Percentiles rank a stretch among this genome's conserved stretches.
Conservation (phyloP, 2,888 invertebrate species). For the Andrena hattorfiana region DNA sequence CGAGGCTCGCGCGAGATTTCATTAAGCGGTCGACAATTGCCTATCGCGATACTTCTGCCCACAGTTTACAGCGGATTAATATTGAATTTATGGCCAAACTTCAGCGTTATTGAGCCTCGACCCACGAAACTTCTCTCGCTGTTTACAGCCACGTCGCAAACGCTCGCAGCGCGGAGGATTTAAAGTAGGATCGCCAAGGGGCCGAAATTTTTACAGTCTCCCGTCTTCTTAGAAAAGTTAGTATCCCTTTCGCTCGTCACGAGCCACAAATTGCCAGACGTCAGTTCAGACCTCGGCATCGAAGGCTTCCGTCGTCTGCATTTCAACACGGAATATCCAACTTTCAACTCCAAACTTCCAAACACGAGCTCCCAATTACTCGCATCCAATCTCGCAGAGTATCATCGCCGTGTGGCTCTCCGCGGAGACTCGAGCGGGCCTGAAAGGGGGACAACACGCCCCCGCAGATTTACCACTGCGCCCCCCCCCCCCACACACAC, state of each 20-base stretch:
- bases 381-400: too few species aligned
- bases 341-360: too few species aligned
- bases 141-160: slow-evolving; percentile 58
- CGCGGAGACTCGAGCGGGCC: too few species aligned
- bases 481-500: background rate
- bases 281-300: too few species aligned
- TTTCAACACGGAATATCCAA: too few species aligned
- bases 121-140: slow-evolving; percentile 58
- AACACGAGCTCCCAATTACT: too few species aligned
- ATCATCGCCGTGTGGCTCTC: too few species aligned
- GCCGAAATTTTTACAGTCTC: background rate
- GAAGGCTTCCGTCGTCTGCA: too few species aligned
- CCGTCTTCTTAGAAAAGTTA: slow-evolving; percentile 9
- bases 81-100: slow-evolving; percentile 70
- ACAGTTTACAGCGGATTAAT: slow-evolving; percentile 68
- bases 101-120: slow-evolving; percentile 61
- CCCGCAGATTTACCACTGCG: background rate
- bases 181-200: background rate
- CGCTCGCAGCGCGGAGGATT: slow-evolving; percentile 22
- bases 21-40: slow-evolving; percentile 56
- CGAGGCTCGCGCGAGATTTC: slow-evolving; percentile 53
- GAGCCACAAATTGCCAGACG: too few species aligned
- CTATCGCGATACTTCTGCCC: slow-evolving; percentile 56
- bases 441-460: background rate
- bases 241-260: background rate